Evolutionary conservation across 2,888 invertebrate genomes (phyloP).

Genomic region (Nemoura dubitans): DNA sequence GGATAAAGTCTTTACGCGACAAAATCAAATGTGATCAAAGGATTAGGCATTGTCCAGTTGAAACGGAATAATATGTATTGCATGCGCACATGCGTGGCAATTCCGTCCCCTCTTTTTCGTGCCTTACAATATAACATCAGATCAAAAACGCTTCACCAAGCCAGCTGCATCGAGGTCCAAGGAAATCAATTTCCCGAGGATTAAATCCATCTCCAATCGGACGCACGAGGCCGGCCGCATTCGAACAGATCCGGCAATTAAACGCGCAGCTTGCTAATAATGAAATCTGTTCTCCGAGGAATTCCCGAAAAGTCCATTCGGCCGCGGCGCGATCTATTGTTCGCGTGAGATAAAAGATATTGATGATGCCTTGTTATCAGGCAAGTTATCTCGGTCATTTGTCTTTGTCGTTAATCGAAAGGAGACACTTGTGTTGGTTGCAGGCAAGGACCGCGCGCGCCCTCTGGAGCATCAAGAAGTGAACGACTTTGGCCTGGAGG

Average conservation of each 20-base stretch:
- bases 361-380: slow-evolving; percentile 16
- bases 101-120: too few species aligned
- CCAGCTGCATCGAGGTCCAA: not conserved
- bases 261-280: not conserved
- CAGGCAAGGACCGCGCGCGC: slow-evolving; percentile 18
- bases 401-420: slow-evolving; percentile 20
- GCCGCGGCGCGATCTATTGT: not conserved
- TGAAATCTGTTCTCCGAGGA: not conserved
- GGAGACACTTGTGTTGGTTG: slow-evolving; percentile 13
- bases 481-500: slow-evolving; percentile 47
- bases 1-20: too few species aligned
- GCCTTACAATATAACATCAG: too few species aligned
- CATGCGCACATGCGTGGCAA: too few species aligned
- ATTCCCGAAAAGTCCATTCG: not conserved
- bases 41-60: too few species aligned
- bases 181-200: not conserved
- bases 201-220: not conserved
- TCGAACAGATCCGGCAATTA: not conserved
- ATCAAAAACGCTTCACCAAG: not conserved
- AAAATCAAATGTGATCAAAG: too few species aligned
- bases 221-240: not conserved
- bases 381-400: not conserved
- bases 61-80: too few species aligned
- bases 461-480: slow-evolving; percentile 46
- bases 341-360: slow-evolving; percentile 14